Evolutionary conservation across 1,140 invertebrate species (phyloP).

Genomic region (Dendrolimus kikuchii): DNA sequence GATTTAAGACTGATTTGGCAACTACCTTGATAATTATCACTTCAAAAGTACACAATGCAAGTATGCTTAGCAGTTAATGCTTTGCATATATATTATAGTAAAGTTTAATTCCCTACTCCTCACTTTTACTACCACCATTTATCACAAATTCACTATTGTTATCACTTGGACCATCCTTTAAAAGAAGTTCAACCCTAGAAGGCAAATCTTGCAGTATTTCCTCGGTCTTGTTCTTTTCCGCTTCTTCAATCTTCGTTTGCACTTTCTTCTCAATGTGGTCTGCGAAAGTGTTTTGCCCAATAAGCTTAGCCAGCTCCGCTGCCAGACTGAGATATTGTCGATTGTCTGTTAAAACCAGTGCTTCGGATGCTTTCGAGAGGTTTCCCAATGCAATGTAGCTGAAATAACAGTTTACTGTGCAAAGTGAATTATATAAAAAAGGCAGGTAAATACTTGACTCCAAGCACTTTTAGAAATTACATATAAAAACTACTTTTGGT

Average conservation of each 20-base stretch:
- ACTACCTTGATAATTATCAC: no score
- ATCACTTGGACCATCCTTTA: slow-evolving; percentile 14
- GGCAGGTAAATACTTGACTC: no score
- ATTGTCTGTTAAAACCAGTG: slow-evolving; percentile 32
- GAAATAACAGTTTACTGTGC: slow-evolving; percentile 15
- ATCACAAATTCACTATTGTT: slow-evolving; percentile 6
- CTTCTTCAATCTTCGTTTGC: not conserved
- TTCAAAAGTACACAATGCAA: no score
- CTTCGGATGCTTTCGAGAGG: slow-evolving; percentile 34
- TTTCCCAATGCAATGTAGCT: slow-evolving; percentile 47
- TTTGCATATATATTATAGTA: no score
- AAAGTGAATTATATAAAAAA: not conserved
- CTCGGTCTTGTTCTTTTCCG: slow-evolving; percentile 12
- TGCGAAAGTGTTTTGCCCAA: slow-evolving; percentile 42
- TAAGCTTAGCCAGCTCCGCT: slow-evolving; percentile 43
- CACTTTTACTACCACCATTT: slow-evolving; percentile 5
- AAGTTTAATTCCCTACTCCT: slow-evolving; percentile 3
- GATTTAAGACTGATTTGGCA: no score
- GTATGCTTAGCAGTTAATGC: no score
- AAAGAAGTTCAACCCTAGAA: slow-evolving; percentile 31
- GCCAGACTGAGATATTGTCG: slow-evolving; percentile 41
- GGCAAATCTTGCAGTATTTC: slow-evolving; percentile 31
- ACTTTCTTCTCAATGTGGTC: slow-evolving; percentile 34
- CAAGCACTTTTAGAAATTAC: no score
- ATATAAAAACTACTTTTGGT: no score